Conservation (phyloP, 2,797 vertebrate genomes). For the Cryptoblepharus egeriae region DNA sequence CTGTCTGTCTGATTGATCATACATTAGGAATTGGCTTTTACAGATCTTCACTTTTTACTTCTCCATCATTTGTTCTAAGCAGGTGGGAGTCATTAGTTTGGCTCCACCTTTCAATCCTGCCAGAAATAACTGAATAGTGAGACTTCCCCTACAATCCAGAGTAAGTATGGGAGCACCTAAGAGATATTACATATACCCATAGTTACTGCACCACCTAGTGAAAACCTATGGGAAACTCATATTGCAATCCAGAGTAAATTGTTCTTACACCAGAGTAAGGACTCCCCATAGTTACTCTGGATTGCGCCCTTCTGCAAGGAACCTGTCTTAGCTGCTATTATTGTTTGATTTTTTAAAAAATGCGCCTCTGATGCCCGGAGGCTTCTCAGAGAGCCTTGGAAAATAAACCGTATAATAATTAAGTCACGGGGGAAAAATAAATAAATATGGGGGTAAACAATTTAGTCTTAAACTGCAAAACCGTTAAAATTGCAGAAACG, state of each 20-base stretch:
- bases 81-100: conserved; percentile 43
- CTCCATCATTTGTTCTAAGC: conserved; percentile 21
- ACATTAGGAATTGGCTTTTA: not conserved
- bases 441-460: not conserved
- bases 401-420: not conserved
- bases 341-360: not conserved
- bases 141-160: too few relatives aligned
- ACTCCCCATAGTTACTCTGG: too few relatives aligned
- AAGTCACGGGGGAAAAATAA: not conserved
- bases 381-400: not conserved
- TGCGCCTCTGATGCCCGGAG: not conserved
- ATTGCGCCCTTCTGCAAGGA: conserved; percentile 45
- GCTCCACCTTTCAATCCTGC: conserved; percentile 37
- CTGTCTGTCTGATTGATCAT: not conserved
- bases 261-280: too few relatives aligned
- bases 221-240: too few relatives aligned
- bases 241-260: too few relatives aligned
- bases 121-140: conserved; percentile 48
- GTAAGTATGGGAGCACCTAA: too few relatives aligned
- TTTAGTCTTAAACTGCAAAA: not conserved
- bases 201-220: too few relatives aligned
- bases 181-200: too few relatives aligned
- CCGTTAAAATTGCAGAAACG: not conserved
- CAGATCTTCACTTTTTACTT: conserved; percentile 35
- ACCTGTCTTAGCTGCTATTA: not conserved